A percentile compares a stretch with the other conserved stretches of the same genome.
Evolutionary conservation across 1,140 invertebrate species (phyloP).

Genomic region (Zaprionus nigranus): DNA sequence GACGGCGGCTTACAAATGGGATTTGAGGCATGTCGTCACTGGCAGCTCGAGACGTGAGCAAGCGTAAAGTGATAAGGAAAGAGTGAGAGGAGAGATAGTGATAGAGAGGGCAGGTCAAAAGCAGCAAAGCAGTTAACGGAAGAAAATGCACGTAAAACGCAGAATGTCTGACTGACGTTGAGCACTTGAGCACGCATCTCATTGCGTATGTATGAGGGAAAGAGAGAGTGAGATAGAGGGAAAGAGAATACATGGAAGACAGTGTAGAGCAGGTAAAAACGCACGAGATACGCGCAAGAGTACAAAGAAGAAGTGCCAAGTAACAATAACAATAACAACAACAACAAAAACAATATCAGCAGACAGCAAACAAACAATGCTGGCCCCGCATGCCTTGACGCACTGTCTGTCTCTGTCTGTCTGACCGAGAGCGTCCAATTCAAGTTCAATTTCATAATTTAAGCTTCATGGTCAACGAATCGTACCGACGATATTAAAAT

Average conservation of each 20-base stretch:
- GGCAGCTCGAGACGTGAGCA: slow-evolving; percentile 23
- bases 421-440: slow-evolving; percentile 44
- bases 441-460: slow-evolving; percentile 83
- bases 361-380: slow-evolving; percentile 41
- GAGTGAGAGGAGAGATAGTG: slow-evolving; percentile 10
- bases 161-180: slow-evolving; percentile 40
- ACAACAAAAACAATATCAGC: not conserved
- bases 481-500: slow-evolving; percentile 29
- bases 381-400: not conserved
- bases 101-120: slow-evolving; percentile 56
- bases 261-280: slow-evolving; percentile 33
- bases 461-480: slow-evolving; percentile 65
- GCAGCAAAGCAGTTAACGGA: slow-evolving; percentile 45
- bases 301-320: slow-evolving; percentile 51
- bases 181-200: slow-evolving; percentile 69
- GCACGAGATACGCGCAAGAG: slow-evolving; percentile 34
- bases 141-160: slow-evolving; percentile 52
- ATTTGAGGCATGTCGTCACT: slow-evolving; percentile 34
- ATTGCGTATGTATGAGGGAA: slow-evolving; percentile 17
- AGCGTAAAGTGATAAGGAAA: slow-evolving; percentile 23
- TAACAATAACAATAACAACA: slow-evolving; percentile 51
- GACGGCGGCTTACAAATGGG: slow-evolving; percentile 32
- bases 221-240: slow-evolving; percentile 10
- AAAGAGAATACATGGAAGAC: slow-evolving; percentile 1
- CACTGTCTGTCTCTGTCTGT: not conserved